A percentile compares a stretch with the other conserved stretches of the same genome.
These are phyloP conservation scores for Pelecanoides urinatrix DNA, from an alignment of 2,113 vertebrate species.

Conservation along the genomic window DNA sequence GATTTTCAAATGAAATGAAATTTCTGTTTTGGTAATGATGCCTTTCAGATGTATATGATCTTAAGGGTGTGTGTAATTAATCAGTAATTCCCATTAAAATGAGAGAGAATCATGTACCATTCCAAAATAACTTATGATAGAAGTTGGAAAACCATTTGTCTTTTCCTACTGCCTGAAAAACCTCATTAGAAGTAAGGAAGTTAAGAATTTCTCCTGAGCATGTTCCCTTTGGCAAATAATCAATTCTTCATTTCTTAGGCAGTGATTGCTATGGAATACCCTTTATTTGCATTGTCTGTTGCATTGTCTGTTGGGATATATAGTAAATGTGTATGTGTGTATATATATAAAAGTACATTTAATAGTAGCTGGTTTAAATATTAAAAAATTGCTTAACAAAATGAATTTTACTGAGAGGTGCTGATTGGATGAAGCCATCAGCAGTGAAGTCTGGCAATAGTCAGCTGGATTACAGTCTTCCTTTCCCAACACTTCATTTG, in stretches of 20 bases:
- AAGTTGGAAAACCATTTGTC: background rate
- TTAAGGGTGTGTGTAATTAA: background rate
- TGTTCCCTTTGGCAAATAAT: background rate
- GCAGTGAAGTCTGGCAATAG: background rate
- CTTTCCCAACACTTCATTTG: background rate
- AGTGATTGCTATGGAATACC: background rate
- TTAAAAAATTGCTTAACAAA: background rate
- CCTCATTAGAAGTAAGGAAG: background rate
- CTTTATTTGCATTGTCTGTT: background rate
- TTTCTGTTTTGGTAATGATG: background rate
- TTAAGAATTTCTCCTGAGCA: background rate
- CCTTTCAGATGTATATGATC: background rate
- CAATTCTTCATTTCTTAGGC: background rate
- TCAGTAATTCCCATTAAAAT: background rate
- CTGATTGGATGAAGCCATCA: background rate
- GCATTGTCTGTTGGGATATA: background rate
- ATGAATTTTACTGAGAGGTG: background rate
- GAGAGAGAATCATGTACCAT: background rate
- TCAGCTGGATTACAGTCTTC: background rate
- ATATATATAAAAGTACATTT: background rate
- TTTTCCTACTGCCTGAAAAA: background rate
- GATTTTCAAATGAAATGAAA: background rate
- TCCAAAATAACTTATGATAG: background rate
- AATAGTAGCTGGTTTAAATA: background rate
- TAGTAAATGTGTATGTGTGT: background rate